Evolutionary conservation across 2,888 invertebrate genomes (phyloP).

Genomic region (Spisula subtruncata): DNA sequence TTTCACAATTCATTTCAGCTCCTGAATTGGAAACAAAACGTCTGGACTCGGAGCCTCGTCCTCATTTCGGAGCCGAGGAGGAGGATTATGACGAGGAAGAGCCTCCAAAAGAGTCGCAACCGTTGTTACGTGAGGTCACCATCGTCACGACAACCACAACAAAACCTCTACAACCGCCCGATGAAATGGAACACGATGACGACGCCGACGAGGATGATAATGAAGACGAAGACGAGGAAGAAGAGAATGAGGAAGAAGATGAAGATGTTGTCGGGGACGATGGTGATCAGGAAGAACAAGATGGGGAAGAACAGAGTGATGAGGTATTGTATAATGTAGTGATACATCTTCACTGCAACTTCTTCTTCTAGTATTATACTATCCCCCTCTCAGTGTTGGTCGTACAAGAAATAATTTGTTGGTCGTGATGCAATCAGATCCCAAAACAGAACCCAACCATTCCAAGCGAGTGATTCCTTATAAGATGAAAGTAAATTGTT

Average conservation of each 20-base stretch:
- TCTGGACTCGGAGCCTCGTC: conserved; percentile 71
- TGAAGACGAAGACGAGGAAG: conserved; percentile 52
- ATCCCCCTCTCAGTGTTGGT: too few relatives aligned
- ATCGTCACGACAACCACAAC: conserved; percentile 71
- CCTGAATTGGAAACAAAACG: conserved; percentile 78
- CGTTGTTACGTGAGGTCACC: conserved; percentile 79
- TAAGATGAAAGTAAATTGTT: too few relatives aligned
- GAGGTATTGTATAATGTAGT: conserved; percentile 40
- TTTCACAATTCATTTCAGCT: conserved; percentile 64
- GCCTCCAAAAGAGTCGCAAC: conserved; percentile 80
- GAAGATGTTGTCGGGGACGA: conserved; percentile 43
- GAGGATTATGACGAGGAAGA: conserved; percentile 77
- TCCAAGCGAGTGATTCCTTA: too few relatives aligned
- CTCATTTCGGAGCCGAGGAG: conserved; percentile 54
- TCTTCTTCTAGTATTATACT: too few relatives aligned
- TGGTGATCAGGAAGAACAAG: conserved; percentile 59
- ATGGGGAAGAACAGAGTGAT: conserved; percentile 63
- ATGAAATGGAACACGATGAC: conserved; percentile 53
- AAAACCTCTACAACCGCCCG: conserved; percentile 39
- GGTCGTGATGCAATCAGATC: too few relatives aligned
- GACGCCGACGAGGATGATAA: conserved; percentile 63
- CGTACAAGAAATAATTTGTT: too few relatives aligned
- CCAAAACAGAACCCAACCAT: too few relatives aligned
- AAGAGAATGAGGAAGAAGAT: conserved; percentile 55
- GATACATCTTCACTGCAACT: too few relatives aligned